Base-by-base conservation (phyloP, 2,113 vertebrate genomes). In the Odobenus rosmarus region DNA sequence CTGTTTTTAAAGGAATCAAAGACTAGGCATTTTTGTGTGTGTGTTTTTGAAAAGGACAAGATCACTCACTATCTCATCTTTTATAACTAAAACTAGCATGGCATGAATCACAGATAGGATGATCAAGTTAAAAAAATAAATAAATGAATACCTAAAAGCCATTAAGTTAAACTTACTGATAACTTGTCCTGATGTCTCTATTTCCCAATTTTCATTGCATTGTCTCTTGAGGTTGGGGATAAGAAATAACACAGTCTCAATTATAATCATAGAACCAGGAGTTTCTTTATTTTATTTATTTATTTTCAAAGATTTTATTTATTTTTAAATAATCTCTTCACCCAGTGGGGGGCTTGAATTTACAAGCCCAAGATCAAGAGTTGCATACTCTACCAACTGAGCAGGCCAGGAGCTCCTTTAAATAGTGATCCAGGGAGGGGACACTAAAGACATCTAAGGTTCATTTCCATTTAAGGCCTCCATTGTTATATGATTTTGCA, bases 1-100 rank as follows among this genome's bases (percentile, higher is more conserved):
- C n/a, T 62, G 10, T 62, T 89, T 92, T 90, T 95, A 57, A 92
- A 81, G 11, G 76, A 90, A 87, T 61, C 15, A 67, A 91, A 74
- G 24, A 24, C 46, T 4, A 72, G 4, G 3, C 5, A 57, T 59
- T 53, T 39, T n/a, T n/a, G 39, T 57, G n/a, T 82, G 28, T 57
- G 7, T 67, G 23, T 59, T 94, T 91, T 81, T 92, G 33, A 59
- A 95, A 94, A 97, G 21, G 11, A 83, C n/a, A 79, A 33, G 3
- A n/a, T 96, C 16, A 90, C 5, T 82, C 6, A 88, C 15, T 6
- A 49, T 16, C 31, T 86, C 74, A 69, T 28, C 16, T 95, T 91
- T 51, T 36, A 36, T 46, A 79, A 82, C 18, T 67, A 23, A 62
- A 94, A 86, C 81, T 42, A 1, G 2, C 49, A 72, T 1, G 5